Evolutionary conservation across 2,888 invertebrate species (phyloP).

Genomic region (Cybosia mesomella): DNA sequence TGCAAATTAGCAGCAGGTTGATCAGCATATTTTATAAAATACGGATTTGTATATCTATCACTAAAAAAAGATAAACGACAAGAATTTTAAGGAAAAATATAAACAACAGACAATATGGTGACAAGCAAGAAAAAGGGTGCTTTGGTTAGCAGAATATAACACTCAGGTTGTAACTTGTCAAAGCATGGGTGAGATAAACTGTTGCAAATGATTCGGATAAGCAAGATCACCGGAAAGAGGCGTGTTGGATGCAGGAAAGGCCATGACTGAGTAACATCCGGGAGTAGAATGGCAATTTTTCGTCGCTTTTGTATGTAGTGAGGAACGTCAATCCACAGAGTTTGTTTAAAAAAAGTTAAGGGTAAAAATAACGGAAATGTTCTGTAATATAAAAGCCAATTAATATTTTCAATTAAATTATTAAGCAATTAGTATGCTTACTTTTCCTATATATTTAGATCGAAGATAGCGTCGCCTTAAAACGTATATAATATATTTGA

Average conservation of each 20-base stretch:
- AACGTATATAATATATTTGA: too few relatives aligned
- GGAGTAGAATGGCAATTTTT: slow-evolving; percentile 25
- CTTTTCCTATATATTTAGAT: too few relatives aligned
- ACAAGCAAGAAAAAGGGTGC: slow-evolving; percentile 5
- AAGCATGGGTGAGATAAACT: slow-evolving; percentile 24
- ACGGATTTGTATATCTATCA: slow-evolving; percentile 18
- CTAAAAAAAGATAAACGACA: slow-evolving; percentile 3
- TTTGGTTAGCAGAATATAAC: slow-evolving; percentile 13
- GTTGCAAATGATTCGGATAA: slow-evolving; percentile 27
- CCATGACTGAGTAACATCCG: slow-evolving; percentile 25
- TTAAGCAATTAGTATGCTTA: too few relatives aligned
- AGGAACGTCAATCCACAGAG: background rate
- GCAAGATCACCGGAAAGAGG: slow-evolving; percentile 26
- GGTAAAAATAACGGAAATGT: too few relatives aligned
- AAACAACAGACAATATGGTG: background rate
- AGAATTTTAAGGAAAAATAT: background rate
- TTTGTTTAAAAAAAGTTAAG: background rate
- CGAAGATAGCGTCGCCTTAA: too few relatives aligned
- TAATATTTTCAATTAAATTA: too few relatives aligned
- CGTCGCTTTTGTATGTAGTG: background rate
- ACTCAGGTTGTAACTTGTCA: slow-evolving; percentile 11
- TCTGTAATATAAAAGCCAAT: background rate
- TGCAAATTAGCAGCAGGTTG: slow-evolving; percentile 28
- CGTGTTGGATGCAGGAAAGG: slow-evolving; percentile 25
- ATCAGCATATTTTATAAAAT: slow-evolving; percentile 36